phyloP scores from a whole-genome alignment of 2,113 vertebrate species.

The Zosterops borbonicus region DNA sequence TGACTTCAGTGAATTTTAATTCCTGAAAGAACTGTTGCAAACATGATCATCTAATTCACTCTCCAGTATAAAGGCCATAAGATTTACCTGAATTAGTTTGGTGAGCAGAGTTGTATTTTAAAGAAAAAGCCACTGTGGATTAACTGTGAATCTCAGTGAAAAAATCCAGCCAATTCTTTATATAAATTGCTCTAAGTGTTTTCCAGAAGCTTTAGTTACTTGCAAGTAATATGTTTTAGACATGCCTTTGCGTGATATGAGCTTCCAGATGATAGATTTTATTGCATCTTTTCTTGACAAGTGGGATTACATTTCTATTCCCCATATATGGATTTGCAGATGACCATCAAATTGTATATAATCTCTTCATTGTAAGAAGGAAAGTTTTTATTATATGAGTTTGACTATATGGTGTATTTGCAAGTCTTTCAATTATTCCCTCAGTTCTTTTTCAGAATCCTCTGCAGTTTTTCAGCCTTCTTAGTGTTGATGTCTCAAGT shows the following conservation, averaged over 20 bases:
- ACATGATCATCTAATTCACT: background rate
- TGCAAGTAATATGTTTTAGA: background rate
- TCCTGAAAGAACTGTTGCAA: background rate
- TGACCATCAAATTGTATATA: background rate
- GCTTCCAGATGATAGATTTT: background rate
- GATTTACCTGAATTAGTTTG: background rate
- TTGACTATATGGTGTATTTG: background rate
- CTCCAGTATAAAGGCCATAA: background rate
- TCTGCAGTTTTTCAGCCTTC: constrained; percentile 32
- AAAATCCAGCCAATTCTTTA: background rate
- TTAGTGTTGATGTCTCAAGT: constrained; percentile 33
- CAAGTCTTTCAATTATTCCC: background rate
- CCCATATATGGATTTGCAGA: background rate
- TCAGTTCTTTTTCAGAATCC: background rate
- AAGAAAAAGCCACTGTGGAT: background rate
- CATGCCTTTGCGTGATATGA: background rate
- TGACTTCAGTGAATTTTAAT: background rate
- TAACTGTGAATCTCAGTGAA: background rate
- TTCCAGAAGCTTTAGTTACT: background rate
- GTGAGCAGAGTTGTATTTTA: background rate
- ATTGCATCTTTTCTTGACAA: background rate
- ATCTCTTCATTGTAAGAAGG: background rate
- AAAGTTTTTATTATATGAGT: background rate
- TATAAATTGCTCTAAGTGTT: background rate
- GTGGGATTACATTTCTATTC: background rate